phyloP scores from a whole-genome alignment of 1,140 invertebrate species.

The Cydia fagiglandana region DNA sequence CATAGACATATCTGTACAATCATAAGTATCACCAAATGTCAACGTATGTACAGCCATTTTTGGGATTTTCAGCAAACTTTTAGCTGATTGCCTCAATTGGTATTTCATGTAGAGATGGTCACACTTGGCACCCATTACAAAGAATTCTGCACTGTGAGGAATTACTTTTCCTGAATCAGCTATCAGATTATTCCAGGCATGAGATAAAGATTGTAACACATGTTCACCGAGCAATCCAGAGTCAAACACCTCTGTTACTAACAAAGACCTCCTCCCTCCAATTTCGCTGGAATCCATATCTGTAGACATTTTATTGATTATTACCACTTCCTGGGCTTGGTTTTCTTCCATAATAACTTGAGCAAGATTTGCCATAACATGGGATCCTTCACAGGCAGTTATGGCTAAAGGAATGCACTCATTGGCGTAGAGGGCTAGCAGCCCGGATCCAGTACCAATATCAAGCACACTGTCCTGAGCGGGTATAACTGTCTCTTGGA shows the following conservation, averaged over 20 bases:
- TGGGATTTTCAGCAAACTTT: conserved; percentile 71
- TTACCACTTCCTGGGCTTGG: conserved; percentile 53
- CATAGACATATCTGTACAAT: conserved; percentile 83
- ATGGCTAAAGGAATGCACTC: conserved; percentile 80
- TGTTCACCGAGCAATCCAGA: conserved; percentile 88
- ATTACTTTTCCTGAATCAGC: conserved; percentile 77
- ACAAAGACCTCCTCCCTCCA: conserved; percentile 80
- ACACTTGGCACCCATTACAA: conserved; percentile 81
- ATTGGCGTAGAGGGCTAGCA: conserved; percentile 83
- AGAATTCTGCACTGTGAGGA: conserved; percentile 83
- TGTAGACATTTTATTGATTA: conserved; percentile 63
- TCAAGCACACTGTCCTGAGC: conserved; percentile 82
- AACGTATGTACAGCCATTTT: conserved; percentile 55
- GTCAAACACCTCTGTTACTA: conserved; percentile 90
- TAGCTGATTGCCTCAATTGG: conserved; percentile 49
- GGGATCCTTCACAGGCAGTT: conserved; percentile 84
- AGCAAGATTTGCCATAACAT: conserved; percentile 82
- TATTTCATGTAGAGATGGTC: conserved; percentile 71
- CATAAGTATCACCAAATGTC: conserved; percentile 80
- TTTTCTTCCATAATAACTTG: conserved; percentile 80
- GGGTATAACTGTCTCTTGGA: conserved; percentile 77
- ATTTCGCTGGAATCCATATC: conserved; percentile 78
- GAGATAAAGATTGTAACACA: conserved; percentile 82
- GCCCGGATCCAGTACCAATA: conserved; percentile 87
- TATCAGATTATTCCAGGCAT: conserved; percentile 84